Evolutionary conservation across 2,888 invertebrate species (phyloP).

Genomic region (Drosophila pseudotalamancana): DNA sequence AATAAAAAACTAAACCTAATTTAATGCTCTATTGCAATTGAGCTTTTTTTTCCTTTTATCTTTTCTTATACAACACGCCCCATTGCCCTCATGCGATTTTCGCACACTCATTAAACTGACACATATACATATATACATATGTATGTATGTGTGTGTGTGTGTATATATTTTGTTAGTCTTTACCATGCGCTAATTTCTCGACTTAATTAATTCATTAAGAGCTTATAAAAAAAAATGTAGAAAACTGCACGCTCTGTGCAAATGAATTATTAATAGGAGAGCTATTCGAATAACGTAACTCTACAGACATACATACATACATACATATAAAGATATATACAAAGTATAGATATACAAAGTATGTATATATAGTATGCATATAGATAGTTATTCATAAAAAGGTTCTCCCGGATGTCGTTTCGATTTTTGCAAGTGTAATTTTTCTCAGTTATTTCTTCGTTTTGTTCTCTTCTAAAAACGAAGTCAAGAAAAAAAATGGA

Average conservation of each 20-base stretch:
- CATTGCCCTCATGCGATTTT: constrained; percentile 68
- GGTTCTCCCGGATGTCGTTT: constrained; percentile 67
- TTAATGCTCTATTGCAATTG: constrained; percentile 60
- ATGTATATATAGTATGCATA: background rate
- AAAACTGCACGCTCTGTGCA: constrained; percentile 58
- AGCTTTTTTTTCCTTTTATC: constrained; percentile 33
- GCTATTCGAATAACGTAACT: constrained; percentile 4
- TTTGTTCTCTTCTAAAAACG: constrained; percentile 32
- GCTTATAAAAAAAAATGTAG: constrained; percentile 7
- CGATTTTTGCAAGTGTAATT: constrained; percentile 72
- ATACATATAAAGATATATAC: constrained; percentile 2
- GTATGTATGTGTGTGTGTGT: background rate
- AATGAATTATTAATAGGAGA: constrained; percentile 69
- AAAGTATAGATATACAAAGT: background rate
- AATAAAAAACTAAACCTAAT: constrained; percentile 54
- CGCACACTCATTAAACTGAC: constrained; percentile 42
- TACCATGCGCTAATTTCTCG: constrained; percentile 46
- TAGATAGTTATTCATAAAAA: constrained; percentile 18
- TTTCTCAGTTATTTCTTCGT: constrained; percentile 12
- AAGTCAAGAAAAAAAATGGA: too few relatives aligned
- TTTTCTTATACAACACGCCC: constrained; percentile 48
- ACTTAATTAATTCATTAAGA: constrained; percentile 62
- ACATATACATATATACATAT: constrained; percentile 31
- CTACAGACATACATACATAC: background rate
- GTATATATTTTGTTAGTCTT: constrained; percentile 13